Conservation (phyloP, 2,797 vertebrate species). For the Pteronotus mesoamericanus region DNA sequence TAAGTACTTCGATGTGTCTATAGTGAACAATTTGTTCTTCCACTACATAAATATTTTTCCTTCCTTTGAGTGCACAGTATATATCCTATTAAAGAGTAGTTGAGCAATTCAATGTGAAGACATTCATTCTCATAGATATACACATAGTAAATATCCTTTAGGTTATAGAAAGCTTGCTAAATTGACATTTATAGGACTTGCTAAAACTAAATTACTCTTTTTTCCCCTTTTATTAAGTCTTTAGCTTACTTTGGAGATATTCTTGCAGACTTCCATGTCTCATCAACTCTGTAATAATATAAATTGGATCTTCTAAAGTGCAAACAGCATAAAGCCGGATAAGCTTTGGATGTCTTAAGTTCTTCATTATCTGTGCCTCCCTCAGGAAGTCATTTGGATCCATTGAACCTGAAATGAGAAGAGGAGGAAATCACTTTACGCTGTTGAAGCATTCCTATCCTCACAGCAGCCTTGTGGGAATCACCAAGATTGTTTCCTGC, state of each 20-base stretch:
- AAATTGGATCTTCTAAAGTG: slow-evolving; percentile 94
- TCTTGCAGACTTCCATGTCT: slow-evolving; percentile 92
- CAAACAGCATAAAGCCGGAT: slow-evolving; percentile 98
- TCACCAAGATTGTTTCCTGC: slow-evolving; percentile 67
- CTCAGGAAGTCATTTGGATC: slow-evolving; percentile 91
- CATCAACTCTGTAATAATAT: slow-evolving; percentile 99
- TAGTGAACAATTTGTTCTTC: slow-evolving; percentile 45
- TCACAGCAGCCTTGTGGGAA: slow-evolving; percentile 70
- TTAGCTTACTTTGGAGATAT: slow-evolving; percentile 92
- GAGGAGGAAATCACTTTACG: slow-evolving; percentile 67
- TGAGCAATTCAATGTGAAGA: slow-evolving; percentile 17
- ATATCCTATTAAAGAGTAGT: slow-evolving; percentile 31
- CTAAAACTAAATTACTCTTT: slow-evolving; percentile 66
- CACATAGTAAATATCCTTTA: slow-evolving; percentile 47
- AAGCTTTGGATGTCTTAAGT: slow-evolving; percentile 91
- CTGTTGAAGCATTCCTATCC: slow-evolving; percentile 72
- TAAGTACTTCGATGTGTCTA: neutral
- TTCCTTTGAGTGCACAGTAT: neutral
- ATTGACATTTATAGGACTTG: slow-evolving; percentile 45
- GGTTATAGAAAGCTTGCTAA: slow-evolving; percentile 64
- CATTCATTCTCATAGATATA: slow-evolving; percentile 28
- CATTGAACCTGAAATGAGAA: slow-evolving; percentile 91
- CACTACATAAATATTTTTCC: slow-evolving; percentile 41
- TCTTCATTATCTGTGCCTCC: slow-evolving; percentile 98
- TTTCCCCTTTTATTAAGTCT: slow-evolving; percentile 50